These are phyloP conservation scores for Pseudomyrmex dendroicus DNA, from an alignment of 1,140 invertebrate species.

Conservation along the genomic window DNA sequence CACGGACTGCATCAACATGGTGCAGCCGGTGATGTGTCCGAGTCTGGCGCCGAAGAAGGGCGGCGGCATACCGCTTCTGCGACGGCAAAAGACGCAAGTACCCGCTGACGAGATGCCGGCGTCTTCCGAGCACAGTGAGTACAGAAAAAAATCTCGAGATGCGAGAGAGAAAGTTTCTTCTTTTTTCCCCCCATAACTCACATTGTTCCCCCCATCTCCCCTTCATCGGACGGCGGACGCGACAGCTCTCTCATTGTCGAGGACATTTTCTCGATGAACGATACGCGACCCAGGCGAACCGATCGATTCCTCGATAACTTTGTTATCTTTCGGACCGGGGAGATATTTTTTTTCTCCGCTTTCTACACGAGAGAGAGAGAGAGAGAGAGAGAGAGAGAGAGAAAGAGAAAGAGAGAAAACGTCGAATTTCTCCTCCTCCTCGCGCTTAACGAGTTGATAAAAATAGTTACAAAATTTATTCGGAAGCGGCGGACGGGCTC, in stretches of 20 bases:
- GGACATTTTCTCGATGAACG: constrained; percentile 46
- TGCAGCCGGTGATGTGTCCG: constrained; percentile 81
- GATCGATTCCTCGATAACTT: constrained; percentile 1
- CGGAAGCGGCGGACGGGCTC: not conserved
- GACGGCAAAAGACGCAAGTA: constrained; percentile 91
- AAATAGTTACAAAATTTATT: constrained; percentile 28
- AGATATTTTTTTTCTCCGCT: not conserved
- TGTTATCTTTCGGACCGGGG: not conserved
- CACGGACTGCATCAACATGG: constrained; percentile 89
- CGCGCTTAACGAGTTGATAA: constrained; percentile 13
- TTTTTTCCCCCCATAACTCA: constrained; percentile 5
- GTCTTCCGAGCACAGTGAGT: constrained; percentile 82
- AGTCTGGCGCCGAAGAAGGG: constrained; percentile 88
- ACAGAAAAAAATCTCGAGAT: constrained; percentile 25
- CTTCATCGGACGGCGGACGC: not conserved
- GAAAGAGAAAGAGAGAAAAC: not conserved
- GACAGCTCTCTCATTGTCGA: constrained; percentile 42
- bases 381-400: too few species aligned
- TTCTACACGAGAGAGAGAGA: too few species aligned
- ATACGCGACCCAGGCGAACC: not conserved
- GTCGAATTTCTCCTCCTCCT: constrained; percentile 4
- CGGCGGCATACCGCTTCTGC: constrained; percentile 91
- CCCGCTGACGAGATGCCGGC: constrained; percentile 75
- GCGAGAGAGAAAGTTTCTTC: not conserved
- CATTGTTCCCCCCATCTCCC: not conserved